These are phyloP conservation scores for Sipha flava DNA, from an alignment of 1,140 invertebrate genomes.

Conservation along the genomic window DNA sequence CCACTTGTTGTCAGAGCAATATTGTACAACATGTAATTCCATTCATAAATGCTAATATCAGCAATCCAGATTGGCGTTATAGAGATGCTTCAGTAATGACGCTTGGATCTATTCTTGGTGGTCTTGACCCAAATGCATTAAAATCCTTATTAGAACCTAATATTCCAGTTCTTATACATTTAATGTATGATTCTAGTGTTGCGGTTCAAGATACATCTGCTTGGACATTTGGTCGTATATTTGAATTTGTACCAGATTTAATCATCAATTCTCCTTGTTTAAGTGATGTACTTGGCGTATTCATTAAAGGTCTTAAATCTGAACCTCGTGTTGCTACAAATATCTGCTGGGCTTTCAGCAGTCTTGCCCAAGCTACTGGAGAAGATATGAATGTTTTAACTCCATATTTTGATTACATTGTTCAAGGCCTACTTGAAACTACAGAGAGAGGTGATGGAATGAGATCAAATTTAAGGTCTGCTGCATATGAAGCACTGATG, in stretches of 20 bases:
- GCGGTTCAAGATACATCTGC: slow-evolving; percentile 94
- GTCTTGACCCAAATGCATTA: slow-evolving; percentile 75
- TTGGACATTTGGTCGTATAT: slow-evolving; percentile 96
- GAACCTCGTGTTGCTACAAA: slow-evolving; percentile 95
- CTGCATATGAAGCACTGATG: slow-evolving; percentile 98
- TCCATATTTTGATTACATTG: slow-evolving; percentile 86
- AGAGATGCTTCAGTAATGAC: slow-evolving; percentile 98
- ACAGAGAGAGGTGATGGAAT: slow-evolving; percentile 83
- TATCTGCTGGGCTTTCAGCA: slow-evolving; percentile 99
- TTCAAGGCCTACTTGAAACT: slow-evolving; percentile 82
- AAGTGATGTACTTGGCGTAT: slow-evolving; percentile 74
- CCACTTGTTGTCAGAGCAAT: slow-evolving; percentile 93
- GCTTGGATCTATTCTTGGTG: slow-evolving; percentile 92
- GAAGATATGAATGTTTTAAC: slow-evolving; percentile 70
- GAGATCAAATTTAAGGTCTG: slow-evolving; percentile 83
- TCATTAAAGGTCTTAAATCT: slow-evolving; percentile 79
- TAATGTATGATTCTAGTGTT: slow-evolving; percentile 87
- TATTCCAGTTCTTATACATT: slow-evolving; percentile 85
- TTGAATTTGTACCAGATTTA: slow-evolving; percentile 92
- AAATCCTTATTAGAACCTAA: slow-evolving; percentile 93
- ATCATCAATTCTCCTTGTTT: slow-evolving; percentile 70
- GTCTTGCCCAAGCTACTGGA: slow-evolving; percentile 93
- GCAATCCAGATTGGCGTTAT: slow-evolving; percentile 85
- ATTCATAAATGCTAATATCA: slow-evolving; percentile 95
- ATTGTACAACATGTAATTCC: slow-evolving; percentile 93